Conservation (phyloP, 2,797 vertebrate genomes). For the Chaenodraco wilsoni region DNA sequence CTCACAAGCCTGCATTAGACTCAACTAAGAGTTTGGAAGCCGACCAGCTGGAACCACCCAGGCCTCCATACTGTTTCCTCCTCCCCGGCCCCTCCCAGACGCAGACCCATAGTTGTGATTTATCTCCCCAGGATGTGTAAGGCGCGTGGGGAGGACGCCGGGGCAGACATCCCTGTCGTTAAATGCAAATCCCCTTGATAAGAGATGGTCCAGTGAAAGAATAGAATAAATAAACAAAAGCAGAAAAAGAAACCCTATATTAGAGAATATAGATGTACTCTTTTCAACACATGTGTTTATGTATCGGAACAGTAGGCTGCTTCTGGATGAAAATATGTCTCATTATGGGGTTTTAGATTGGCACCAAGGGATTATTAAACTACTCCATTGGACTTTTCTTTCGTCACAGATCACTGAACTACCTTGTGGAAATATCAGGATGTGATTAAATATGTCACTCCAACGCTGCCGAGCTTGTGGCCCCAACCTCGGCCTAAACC, state of each 20-base stretch:
- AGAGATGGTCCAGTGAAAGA: slow-evolving; percentile 41
- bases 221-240: slow-evolving; percentile 36
- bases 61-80: slow-evolving; percentile 64
- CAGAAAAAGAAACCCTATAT: slow-evolving; percentile 29
- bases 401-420: slow-evolving; percentile 49
- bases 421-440: slow-evolving; percentile 52
- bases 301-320: background rate
- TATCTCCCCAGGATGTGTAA: slow-evolving; percentile 75
- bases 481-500: slow-evolving; percentile 11
- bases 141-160: slow-evolving; percentile 64
- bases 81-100: slow-evolving; percentile 43
- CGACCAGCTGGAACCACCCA: slow-evolving; percentile 71
- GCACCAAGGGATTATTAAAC: slow-evolving; percentile 52
- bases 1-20: slow-evolving; percentile 63
- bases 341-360: slow-evolving; percentile 33
- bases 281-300: slow-evolving; percentile 38
- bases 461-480: slow-evolving; percentile 32
- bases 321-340: slow-evolving; percentile 31
- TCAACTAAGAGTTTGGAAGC: slow-evolving; percentile 71
- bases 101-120: slow-evolving; percentile 68
- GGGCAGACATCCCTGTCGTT: slow-evolving; percentile 63
- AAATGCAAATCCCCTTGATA: slow-evolving; percentile 64
- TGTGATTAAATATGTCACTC: slow-evolving; percentile 71
- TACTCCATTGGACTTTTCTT: slow-evolving; percentile 42
- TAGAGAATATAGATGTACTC: slow-evolving; percentile 12